phyloP scores from a whole-genome alignment of 2,888 invertebrate species.

The Drosophila neonasuta region DNA sequence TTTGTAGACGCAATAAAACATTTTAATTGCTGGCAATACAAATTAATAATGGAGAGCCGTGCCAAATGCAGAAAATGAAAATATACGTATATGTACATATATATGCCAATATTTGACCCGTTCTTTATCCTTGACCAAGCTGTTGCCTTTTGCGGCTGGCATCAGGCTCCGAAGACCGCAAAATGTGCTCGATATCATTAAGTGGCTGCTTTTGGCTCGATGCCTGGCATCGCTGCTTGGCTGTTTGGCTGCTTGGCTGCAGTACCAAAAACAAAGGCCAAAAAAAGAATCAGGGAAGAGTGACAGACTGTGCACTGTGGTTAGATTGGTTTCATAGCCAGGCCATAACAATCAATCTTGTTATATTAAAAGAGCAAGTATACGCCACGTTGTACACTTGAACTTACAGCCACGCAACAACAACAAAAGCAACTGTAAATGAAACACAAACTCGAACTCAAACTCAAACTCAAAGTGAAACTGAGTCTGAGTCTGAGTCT shows the following conservation, averaged over 20 bases:
- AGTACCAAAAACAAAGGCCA: background rate
- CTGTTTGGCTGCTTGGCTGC: background rate
- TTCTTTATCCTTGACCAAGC: conserved; percentile 45
- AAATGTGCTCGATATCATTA: conserved; percentile 57
- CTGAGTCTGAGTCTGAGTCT: conserved; percentile 5
- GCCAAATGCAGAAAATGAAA: background rate
- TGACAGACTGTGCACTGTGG: conserved; percentile 34
- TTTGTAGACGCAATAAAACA: background rate
- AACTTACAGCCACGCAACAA: conserved; percentile 15
- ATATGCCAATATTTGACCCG: conserved; percentile 43
- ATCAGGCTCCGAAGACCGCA: conserved; percentile 26
- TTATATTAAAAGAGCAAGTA: conserved; percentile 54
- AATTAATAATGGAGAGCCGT: conserved; percentile 1
- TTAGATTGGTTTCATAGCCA: conserved; percentile 29
- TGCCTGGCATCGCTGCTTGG: conserved; percentile 11
- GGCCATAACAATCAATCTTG: conserved; percentile 70
- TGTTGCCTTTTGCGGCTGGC: conserved; percentile 18
- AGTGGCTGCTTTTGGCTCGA: conserved; percentile 38
- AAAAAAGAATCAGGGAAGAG: background rate
- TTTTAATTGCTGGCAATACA: conserved; percentile 6
- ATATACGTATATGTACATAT: background rate
- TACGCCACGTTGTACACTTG: conserved; percentile 25
- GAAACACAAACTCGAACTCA: conserved; percentile 3
- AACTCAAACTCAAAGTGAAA: conserved; percentile 1
- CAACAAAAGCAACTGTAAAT: background rate